Evolutionary conservation across 2,797 vertebrate genomes (phyloP), one percentile per base, ranked within the genome.

Genomic region (Pachyuromys duprasi): DNA sequence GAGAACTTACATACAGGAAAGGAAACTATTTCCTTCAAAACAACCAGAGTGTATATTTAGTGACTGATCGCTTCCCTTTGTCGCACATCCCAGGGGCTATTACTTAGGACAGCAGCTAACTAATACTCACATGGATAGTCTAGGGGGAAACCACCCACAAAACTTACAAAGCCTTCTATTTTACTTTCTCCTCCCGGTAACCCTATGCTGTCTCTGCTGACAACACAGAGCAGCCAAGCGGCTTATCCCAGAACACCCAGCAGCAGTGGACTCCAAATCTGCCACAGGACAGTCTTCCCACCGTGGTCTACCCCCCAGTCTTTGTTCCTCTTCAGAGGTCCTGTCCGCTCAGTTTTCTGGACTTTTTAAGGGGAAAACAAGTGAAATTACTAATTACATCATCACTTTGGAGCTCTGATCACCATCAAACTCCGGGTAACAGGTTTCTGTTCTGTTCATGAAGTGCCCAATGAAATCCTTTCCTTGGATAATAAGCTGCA

Each of bases 21-120:
- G 62, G 84, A 92, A 96, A 70, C 33, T 45, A 84, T 94, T 95
- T 96, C 95, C 92, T 93, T 78, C 45, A 45, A 91, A 88, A 76
- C 63, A 89, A 78, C 55, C 67, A 90, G 90, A 45, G 60, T 93
- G 76, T 39, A 65, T 91, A 63, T 87, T 94, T 87, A 89, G 42
- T 82, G 49, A 33, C 86, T 42, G 55, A 53, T 86, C 45, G 36
- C 89, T 92, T 95, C 22, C 78, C 36, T 82, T 67, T 72, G 81
- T 70, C 55, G 36, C 8, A 26, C 13, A 90, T 65, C 79, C 42
- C n/a, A 69, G 24, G 13, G 45, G 24, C n/a, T 83, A 45, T 89
- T 53, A 80, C 69, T 94, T 39, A 55, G 1, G 22, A 8, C 28
- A 70, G 42, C 36, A 88, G 70, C 26, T 80, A 84, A 57, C 42